Evolutionary conservation across 2,113 vertebrate species (phyloP), one percentile per base, ranked within the genome.

Genomic region (Lipophrys pholis): DNA sequence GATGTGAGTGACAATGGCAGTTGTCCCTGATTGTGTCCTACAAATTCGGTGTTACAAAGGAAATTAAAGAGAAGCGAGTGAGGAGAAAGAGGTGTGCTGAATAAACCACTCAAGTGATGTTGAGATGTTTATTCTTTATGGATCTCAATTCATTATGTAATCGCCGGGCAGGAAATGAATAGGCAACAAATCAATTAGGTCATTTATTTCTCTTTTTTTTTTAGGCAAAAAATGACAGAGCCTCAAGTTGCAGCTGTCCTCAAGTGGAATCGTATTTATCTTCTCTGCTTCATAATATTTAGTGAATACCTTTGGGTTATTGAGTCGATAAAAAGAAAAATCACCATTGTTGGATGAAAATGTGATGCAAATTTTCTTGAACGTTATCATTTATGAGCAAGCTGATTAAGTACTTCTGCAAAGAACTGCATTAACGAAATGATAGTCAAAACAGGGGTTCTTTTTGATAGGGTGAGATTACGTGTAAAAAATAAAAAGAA

Each of bases 1-100:
- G 86, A 90, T 80, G 76, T 84, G 77, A 81, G 85, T 78, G 78
- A 88, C 83, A 86, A 82, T 85, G 81, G 76, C 62, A 78, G 73
- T 83, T 80, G 79, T 86, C 70, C 73, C 63, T 53, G 75, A 82
- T 87, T 83, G 78, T 80, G 76, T 81, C 65, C 76, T 46, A 52
- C 38, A 60, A 62, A 67, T 73, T 62, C 61, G 17, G 17, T 55
- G 77, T 76, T 65, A 57, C 36, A 69, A 67, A 77, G 48, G 50
- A 69, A 61, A 71, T 67, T 53, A 66, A 38, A 41, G 50, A 30
- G 15, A 48, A 62, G 65, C 8, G 14, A 65, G 77, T 52, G 1
- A 41, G 67, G 7, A 38, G 12, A 16, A 16, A 15, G 48, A 46
- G 8, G 14, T 36, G 30, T 10, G 5, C 8, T n/a, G 36, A 82